These are phyloP conservation scores for Balearica regulorum DNA, from an alignment of 2,797 vertebrate species.

Conservation along the genomic window DNA sequence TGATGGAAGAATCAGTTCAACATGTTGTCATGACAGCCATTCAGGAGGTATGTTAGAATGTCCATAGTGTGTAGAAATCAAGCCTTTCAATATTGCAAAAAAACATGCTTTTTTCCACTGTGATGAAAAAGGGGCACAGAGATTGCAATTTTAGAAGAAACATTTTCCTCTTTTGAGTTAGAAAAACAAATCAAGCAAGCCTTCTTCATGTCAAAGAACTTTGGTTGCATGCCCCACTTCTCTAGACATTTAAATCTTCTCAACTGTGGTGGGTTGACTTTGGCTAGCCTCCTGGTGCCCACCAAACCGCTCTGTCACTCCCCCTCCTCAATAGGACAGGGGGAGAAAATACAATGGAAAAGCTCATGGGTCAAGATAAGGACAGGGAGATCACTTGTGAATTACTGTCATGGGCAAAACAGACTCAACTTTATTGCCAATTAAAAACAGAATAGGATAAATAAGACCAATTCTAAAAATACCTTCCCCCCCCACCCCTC, in stretches of 20 bases:
- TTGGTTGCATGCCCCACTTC: background rate
- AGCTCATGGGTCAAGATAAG: background rate
- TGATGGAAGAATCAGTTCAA: constrained; percentile 95
- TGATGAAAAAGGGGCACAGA: background rate
- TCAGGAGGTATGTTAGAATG: constrained; percentile 82
- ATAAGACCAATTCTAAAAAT: background rate
- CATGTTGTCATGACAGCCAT: constrained; percentile 97
- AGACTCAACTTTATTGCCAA: background rate
- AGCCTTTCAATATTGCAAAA: background rate
- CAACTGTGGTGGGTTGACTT: background rate
- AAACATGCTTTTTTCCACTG: background rate
- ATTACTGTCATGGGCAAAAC: background rate
- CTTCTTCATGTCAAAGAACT: background rate
- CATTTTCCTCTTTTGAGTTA: background rate
- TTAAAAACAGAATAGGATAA: background rate
- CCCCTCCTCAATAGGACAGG: background rate
- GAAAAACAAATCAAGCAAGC: background rate
- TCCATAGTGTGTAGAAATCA: background rate
- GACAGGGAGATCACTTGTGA: background rate
- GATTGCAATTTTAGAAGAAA: background rate
- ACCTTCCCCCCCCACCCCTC: background rate
- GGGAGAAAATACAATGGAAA: background rate
- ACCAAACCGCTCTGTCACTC: background rate
- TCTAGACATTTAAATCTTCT: constrained; percentile 1
- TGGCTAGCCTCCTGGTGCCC: background rate